Conservation (phyloP, 2,888 invertebrate species). For the Hirtodrosophila histrioides region DNA sequence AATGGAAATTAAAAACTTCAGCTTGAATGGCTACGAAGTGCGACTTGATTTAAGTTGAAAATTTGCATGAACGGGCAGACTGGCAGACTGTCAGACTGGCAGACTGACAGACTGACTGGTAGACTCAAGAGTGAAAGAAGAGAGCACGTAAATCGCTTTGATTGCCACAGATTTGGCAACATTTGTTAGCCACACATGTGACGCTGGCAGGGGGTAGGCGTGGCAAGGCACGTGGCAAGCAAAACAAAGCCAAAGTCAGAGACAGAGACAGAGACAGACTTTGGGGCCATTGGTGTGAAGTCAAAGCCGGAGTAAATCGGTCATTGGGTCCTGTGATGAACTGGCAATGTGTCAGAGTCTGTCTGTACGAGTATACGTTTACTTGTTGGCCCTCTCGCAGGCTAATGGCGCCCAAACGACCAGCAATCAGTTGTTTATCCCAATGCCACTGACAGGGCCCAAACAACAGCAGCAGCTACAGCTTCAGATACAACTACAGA, state of each 20-base stretch:
- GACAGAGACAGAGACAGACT: constrained; percentile 9
- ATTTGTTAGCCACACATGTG: constrained; percentile 54
- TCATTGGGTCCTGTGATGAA: constrained; percentile 75
- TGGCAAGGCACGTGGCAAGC: constrained; percentile 1
- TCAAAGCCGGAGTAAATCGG: constrained; percentile 71
- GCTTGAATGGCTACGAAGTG: constrained; percentile 49
- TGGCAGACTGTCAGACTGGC: constrained; percentile 1
- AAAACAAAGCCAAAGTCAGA: constrained; percentile 15
- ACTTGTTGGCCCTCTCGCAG: constrained; percentile 39
- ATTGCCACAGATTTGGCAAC: constrained; percentile 74
- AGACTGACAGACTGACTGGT: neutral
- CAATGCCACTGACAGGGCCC: constrained; percentile 13
- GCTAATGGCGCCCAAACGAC: constrained; percentile 75
- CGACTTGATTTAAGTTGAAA: neutral
- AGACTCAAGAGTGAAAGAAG: neutral
- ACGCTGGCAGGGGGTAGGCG: neutral
- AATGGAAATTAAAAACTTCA: constrained; percentile 68
- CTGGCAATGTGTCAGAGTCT: constrained; percentile 74
- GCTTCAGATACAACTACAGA: constrained; percentile 7
- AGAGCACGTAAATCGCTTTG: constrained; percentile 55
- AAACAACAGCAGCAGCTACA: constrained; percentile 20
- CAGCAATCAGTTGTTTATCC: constrained; percentile 74
- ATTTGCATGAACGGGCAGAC: constrained; percentile 8
- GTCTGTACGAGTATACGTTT: constrained; percentile 17
- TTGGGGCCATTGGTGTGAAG: constrained; percentile 61